A percentile compares a stretch with the other conserved stretches of the same genome.
phyloP scores from a whole-genome alignment of 2,888 invertebrate genomes.

The Orchesella flavescens region DNA sequence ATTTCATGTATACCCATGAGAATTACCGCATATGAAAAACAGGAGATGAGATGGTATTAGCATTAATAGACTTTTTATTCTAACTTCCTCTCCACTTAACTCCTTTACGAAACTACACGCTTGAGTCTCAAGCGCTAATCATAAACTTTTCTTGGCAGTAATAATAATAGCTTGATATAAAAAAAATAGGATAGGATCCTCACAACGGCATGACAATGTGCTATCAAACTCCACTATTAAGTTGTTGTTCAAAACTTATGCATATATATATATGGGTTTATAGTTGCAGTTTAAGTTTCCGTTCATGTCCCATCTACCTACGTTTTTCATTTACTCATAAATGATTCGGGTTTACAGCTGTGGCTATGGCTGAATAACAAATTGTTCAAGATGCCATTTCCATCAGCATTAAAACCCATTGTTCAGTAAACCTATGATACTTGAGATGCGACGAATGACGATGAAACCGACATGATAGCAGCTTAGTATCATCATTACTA shows the following conservation, averaged over 20 bases:
- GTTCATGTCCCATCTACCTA: not conserved
- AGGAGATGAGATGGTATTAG: slow-evolving; percentile 41
- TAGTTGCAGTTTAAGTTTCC: slow-evolving; percentile 18
- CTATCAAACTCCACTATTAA: not conserved
- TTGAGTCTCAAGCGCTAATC: slow-evolving; percentile 47
- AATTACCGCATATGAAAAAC: slow-evolving; percentile 15
- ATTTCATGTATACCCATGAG: slow-evolving; percentile 19
- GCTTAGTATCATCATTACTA: slow-evolving; percentile 1
- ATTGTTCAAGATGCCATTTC: slow-evolving; percentile 22
- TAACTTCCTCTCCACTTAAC: slow-evolving; percentile 30
- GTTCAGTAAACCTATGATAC: slow-evolving; percentile 12
- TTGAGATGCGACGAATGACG: not conserved
- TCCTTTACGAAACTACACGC: slow-evolving; percentile 38
- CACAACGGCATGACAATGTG: not conserved
- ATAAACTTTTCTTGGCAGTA: slow-evolving; percentile 55
- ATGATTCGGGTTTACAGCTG: slow-evolving; percentile 41
- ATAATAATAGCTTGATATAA: slow-evolving; percentile 32
- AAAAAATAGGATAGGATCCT: not conserved
- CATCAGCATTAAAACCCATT: slow-evolving; percentile 45
- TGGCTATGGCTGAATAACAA: slow-evolving; percentile 23
- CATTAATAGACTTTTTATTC: slow-evolving; percentile 49
- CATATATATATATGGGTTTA: not conserved
- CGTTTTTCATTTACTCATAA: slow-evolving; percentile 37
- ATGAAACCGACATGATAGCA: slow-evolving; percentile 8
- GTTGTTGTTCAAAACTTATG: not conserved